Evolutionary conservation across 2,888 invertebrate species (phyloP).

Genomic region (Tortricodes alternella): DNA sequence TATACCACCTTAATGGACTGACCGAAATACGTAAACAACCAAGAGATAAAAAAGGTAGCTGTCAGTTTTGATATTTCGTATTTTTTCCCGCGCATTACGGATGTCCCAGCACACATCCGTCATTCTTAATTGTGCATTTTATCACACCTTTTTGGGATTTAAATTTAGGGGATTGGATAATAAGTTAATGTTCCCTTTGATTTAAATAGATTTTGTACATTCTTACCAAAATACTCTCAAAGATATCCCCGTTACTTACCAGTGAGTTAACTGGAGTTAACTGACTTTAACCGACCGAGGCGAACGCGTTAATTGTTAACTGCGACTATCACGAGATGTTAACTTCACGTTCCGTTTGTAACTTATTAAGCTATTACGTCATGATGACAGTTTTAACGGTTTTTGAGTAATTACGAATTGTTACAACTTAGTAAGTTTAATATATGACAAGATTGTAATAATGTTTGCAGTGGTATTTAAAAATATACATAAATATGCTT

Average conservation of each 20-base stretch:
- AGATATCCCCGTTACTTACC: background rate
- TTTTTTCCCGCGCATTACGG: background rate
- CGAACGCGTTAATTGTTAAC: slow-evolving; percentile 24
- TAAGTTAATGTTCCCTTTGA: background rate
- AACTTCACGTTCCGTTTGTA: slow-evolving; percentile 19
- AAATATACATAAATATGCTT: too few relatives aligned
- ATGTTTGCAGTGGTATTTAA: too few relatives aligned
- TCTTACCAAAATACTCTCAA: background rate
- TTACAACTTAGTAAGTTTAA: too few relatives aligned
- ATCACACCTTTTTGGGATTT: too few relatives aligned
- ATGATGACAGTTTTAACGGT: slow-evolving; percentile 10
- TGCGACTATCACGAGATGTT: slow-evolving; percentile 14
- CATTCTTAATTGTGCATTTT: too few relatives aligned
- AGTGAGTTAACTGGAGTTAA: slow-evolving; percentile 1
- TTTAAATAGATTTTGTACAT: background rate
- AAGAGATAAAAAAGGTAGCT: background rate
- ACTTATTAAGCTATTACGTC: slow-evolving; percentile 16
- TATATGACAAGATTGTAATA: too few relatives aligned
- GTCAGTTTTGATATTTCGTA: background rate
- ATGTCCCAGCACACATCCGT: background rate
- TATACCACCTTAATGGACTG: slow-evolving; percentile 8
- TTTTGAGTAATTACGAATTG: background rate
- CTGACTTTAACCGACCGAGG: slow-evolving; percentile 20
- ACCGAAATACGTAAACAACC: background rate
- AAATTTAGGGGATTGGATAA: too few relatives aligned